Evolutionary conservation across 92 coral and sea anemone genomes (phyloP), one percentile per base, ranked within the genome.

Genomic region (Parazoanthus atlanticus): DNA sequence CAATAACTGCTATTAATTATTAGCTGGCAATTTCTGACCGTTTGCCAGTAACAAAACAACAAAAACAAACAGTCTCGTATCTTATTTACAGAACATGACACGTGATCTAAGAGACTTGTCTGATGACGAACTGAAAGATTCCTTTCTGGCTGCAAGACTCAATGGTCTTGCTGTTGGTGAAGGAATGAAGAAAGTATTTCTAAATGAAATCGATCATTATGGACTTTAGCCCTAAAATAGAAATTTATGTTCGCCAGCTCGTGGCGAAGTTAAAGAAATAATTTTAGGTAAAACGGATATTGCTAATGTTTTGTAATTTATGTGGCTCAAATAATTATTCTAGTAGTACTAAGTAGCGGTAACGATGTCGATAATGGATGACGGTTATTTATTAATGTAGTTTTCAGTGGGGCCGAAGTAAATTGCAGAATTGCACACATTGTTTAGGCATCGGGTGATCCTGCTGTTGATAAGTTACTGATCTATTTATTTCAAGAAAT

Each of bases 141-240:
- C 89, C 30, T 77, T 86, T 76, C 61, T 86, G 2, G 89, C 89
- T 47, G 85, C 89, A 33, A 52, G 89, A 86, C 89, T 86, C 21
- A 86, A 86, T 78, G 85, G 84, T 19, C 85, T 76, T 56, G 89
- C 76, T 26, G 76, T 30, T 49, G 85, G 89, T 30, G 72, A 80
- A 28, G 84, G 84, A 32, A 80, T 0, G 13, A 80, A 80, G 71
- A 36, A 29, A 49, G 11, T 80, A 8, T 54, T 54, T 80, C 70
- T 56, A 11, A 19, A 36, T 16, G 84, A 80, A 49, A 46, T 47
- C 28, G 84, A 80, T 54, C 26, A 31, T 23, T 80, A 80, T 56
- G 17, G 40, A 8, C 84, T 80, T n/a, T 80, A 80, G 41, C 41
- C 66, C 71, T 6, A 11, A 54, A 31, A 80, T 71, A 80, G 46